Conservation (phyloP, 2,797 vertebrate genomes). For the Danio kyathit region DNA sequence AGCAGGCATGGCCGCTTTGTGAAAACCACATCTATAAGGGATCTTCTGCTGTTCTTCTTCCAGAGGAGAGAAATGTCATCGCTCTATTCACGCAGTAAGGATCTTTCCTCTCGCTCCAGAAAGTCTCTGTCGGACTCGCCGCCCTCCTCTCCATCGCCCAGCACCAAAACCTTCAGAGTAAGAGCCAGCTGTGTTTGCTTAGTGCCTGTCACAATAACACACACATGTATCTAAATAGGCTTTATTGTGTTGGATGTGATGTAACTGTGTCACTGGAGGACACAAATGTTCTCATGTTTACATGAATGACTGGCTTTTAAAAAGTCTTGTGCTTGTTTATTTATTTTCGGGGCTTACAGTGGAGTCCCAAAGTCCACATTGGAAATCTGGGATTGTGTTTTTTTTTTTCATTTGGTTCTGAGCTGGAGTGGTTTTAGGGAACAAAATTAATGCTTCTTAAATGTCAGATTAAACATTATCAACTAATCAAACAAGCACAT, state of each 20-base stretch:
- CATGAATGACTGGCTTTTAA: background rate
- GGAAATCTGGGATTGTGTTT: conserved; percentile 3
- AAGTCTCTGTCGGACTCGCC: conserved; percentile 93
- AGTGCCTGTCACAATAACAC: background rate
- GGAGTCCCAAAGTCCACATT: conserved; percentile 9
- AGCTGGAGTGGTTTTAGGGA: background rate
- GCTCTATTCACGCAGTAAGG: conserved; percentile 90
- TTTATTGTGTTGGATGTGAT: background rate
- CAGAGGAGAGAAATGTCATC: conserved; percentile 85
- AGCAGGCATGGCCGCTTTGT: conserved; percentile 67
- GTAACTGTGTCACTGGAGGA: background rate
- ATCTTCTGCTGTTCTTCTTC: conserved; percentile 22
- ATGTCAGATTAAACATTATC: background rate
- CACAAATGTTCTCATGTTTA: background rate
- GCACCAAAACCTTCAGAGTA: conserved; percentile 95
- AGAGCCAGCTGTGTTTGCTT: conserved; percentile 69
- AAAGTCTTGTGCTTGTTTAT: background rate
- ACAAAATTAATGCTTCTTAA: no score
- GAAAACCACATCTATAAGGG: conserved; percentile 25
- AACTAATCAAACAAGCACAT: background rate
- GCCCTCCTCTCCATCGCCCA: conserved; percentile 91
- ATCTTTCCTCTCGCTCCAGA: conserved; percentile 86
- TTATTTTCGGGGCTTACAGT: background rate
- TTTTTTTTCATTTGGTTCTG: background rate
- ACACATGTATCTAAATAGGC: background rate